Base-by-base conservation (phyloP, 2,797 vertebrate genomes). In the Melanotaenia trifasciata region DNA sequence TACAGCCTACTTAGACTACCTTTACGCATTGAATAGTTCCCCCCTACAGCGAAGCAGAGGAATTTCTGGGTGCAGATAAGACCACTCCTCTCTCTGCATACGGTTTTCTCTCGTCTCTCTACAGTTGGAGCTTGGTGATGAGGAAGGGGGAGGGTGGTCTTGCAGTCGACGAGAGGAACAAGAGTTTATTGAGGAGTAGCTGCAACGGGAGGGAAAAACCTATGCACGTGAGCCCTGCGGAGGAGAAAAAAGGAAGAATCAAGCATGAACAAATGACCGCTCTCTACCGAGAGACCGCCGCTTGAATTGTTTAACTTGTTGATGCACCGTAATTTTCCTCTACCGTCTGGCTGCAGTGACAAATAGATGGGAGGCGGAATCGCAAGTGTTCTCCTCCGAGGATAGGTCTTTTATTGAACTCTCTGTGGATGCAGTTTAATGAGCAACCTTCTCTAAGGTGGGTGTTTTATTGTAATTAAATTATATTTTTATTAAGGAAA, bases 241-340 rank as follows among this genome's bases (percentile, higher is more conserved):
- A 74, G 71, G 28, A 80, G 65, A 67, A 70, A 64, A 33, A 38
- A 58, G 64, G 47, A 68, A 54, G 61, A 50, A 77, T 78, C 61
- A 71, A 72, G 74, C 79, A 67, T 13, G 81, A 80, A 87, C 72
- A 68, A 66, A 72, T 62, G 72, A 85, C 64, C 76, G 24, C 79
- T 76, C 74, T 69, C 33, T 66, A 81, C 70, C 14, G 79, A 65
- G 78, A 79, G 88, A 90, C 89, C 87, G 85, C 74, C 64, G 73
- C 77, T 74, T 69, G 74, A 77, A 89, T 91, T 93, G 86, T 92
- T 89, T 90, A 94, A 94, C 93, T 94, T 94, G 93, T 94, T 94
- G 93, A 94, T 93, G 89, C 92, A 80, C 78, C 87, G 89, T 62
- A 30, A 66, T 77, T 85, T 80, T 40, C 63, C 64, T 79, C 64